Evolutionary conservation across 2,797 vertebrate species (phyloP).

Genomic region (Sebastes itinus): DNA sequence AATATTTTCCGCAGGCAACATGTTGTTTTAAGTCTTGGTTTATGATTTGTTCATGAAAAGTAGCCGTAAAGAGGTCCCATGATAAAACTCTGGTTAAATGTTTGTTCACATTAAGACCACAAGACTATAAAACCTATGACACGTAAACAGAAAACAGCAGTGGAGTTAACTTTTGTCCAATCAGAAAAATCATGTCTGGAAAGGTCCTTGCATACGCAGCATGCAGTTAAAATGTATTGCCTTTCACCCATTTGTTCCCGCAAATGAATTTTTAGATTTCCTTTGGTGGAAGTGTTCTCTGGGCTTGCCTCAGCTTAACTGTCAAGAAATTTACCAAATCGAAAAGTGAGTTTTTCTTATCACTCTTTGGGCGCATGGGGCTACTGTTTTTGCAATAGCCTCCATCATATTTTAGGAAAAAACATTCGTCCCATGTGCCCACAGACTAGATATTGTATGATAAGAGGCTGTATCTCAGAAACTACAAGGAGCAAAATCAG

Average conservation of each 20-base stretch:
- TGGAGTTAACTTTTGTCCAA: not conserved
- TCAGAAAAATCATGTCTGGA: not conserved
- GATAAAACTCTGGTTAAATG: not conserved
- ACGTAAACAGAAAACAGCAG: not conserved
- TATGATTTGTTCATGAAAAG: slow-evolving; percentile 8
- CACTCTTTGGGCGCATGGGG: accelerated
- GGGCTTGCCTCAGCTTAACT: no score
- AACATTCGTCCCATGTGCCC: no score
- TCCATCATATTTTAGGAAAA: no score
- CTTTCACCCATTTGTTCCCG: no score
- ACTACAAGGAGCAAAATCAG: accelerated
- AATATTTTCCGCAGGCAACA: slow-evolving; percentile 3
- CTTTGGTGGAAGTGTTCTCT: no score
- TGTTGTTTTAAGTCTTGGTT: slow-evolving; percentile 14
- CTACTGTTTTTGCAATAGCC: no score
- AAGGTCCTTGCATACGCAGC: not conserved
- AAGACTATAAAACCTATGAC: not conserved
- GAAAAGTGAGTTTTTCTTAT: no score
- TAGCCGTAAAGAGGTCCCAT: not conserved
- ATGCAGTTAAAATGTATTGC: not conserved
- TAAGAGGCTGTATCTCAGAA: no score
- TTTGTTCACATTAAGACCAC: slow-evolving; percentile 2
- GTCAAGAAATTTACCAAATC: no score
- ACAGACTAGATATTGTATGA: no score
- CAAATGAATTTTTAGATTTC: no score